phyloP scores from a whole-genome alignment of 2,888 invertebrate species.

The Furcula furcula region DNA sequence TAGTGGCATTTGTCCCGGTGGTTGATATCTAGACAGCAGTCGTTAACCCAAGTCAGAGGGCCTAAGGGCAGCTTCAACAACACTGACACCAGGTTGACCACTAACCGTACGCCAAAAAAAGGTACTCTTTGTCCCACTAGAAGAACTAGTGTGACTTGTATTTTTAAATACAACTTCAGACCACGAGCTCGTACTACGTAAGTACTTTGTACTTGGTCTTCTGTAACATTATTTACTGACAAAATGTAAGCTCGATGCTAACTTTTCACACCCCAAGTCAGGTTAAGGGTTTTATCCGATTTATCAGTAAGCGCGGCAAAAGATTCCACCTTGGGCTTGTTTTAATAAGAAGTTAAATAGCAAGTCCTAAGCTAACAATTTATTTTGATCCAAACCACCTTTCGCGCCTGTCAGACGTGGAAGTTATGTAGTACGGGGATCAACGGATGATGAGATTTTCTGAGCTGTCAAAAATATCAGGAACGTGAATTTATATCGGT shows the following conservation, averaged over 20 bases:
- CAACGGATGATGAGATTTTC: conserved; percentile 26
- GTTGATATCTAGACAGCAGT: too few species aligned
- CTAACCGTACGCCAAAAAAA: too few species aligned
- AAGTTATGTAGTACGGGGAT: conserved; percentile 28
- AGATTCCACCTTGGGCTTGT: conserved; percentile 24
- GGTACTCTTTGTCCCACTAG: too few species aligned
- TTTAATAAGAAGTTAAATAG: conserved; percentile 38
- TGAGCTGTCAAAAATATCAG: conserved; percentile 13
- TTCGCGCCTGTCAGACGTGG: conserved; percentile 16
- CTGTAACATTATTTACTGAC: too few species aligned
- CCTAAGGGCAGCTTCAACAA: too few species aligned
- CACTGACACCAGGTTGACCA: too few species aligned
- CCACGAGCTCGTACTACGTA: too few species aligned
- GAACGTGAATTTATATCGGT: background rate
- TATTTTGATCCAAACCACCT: conserved; percentile 31
- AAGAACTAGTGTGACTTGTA: too few species aligned
- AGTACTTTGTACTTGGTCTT: too few species aligned
- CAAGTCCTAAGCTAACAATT: conserved; percentile 37
- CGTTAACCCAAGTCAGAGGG: too few species aligned
- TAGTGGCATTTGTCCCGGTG: too few species aligned
- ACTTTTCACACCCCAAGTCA: conserved; percentile 19
- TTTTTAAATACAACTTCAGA: too few species aligned
- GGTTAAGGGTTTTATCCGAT: conserved; percentile 25
- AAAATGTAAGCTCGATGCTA: conserved; percentile 12
- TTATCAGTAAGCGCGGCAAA: conserved; percentile 24